Conservation (phyloP, 1,140 invertebrate genomes). For the Belonocnema kinseyi region DNA sequence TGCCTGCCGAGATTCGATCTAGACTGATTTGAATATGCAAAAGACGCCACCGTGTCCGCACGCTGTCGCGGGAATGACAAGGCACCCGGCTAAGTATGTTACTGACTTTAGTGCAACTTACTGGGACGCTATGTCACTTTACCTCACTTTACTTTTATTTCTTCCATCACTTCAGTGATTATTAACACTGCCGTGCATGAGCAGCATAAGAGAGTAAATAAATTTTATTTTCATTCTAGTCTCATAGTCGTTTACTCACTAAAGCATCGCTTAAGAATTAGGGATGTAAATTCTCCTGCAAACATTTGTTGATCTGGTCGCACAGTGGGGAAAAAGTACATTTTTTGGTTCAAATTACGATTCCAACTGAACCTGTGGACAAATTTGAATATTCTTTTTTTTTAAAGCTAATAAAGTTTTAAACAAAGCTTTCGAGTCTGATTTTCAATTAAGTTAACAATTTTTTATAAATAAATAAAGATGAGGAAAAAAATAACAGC, state of each 20-base stretch:
- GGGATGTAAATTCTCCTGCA: neutral
- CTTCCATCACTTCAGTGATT: conserved; percentile 17
- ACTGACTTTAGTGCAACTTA: conserved; percentile 18
- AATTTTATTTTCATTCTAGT: conserved; percentile 2
- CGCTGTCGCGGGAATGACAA: conserved; percentile 23
- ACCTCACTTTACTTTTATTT: neutral
- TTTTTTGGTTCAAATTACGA: too few relatives aligned
- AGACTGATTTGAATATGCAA: conserved; percentile 19
- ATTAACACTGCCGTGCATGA: neutral
- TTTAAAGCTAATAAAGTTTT: too few relatives aligned
- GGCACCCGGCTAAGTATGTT: conserved; percentile 26
- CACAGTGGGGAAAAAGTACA: too few relatives aligned
- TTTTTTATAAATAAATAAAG: too few relatives aligned
- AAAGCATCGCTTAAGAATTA: neutral
- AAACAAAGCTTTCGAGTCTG: too few relatives aligned
- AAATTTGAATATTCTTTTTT: too few relatives aligned
- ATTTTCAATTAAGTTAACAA: too few relatives aligned
- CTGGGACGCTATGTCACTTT: conserved; percentile 2
- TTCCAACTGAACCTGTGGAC: too few relatives aligned
- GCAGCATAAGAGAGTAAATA: conserved; percentile 5
- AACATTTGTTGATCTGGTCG: too few relatives aligned
- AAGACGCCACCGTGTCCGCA: conserved; percentile 12
- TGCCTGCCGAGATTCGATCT: conserved; percentile 18
- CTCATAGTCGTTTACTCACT: neutral
- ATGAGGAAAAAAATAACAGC: too few relatives aligned